Conservation (phyloP, 2,797 vertebrate genomes). For the Dendrocincla tyrannina region DNA sequence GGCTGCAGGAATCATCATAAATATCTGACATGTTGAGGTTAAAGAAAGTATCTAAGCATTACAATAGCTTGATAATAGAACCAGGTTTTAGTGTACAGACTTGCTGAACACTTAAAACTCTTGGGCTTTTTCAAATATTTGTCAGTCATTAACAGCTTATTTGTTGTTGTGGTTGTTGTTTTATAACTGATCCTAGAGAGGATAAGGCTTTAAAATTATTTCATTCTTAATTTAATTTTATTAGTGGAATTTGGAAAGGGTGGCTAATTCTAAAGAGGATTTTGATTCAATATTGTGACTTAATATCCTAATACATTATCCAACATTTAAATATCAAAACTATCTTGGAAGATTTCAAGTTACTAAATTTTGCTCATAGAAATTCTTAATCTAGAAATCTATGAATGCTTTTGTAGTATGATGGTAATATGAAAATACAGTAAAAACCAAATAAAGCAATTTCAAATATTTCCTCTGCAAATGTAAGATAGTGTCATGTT, state of each 20-base stretch:
- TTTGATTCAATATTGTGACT: not conserved
- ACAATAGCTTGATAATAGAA: not conserved
- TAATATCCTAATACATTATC: not conserved
- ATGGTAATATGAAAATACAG: not conserved
- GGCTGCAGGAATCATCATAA: constrained; percentile 38
- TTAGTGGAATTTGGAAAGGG: not conserved
- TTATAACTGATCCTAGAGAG: not conserved
- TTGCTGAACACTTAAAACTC: not conserved
- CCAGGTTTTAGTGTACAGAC: not conserved
- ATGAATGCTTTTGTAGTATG: not conserved
- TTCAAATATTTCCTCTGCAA: not conserved
- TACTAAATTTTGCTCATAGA: not conserved
- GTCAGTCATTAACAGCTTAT: not conserved
- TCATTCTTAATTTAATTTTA: not conserved
- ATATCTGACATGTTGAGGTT: constrained; percentile 43
- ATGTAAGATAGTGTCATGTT: not conserved
- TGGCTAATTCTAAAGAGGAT: not conserved
- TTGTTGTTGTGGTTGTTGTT: not conserved
- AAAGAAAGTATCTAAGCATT: constrained; percentile 30
- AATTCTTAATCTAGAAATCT: not conserved
- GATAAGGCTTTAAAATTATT: not conserved
- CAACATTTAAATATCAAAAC: not conserved
- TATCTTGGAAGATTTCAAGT: not conserved
- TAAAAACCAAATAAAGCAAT: not conserved
- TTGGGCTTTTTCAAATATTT: not conserved